Evolutionary conservation across 2,113 vertebrate genomes (phyloP).

Genomic region (Strigops habroptila): DNA sequence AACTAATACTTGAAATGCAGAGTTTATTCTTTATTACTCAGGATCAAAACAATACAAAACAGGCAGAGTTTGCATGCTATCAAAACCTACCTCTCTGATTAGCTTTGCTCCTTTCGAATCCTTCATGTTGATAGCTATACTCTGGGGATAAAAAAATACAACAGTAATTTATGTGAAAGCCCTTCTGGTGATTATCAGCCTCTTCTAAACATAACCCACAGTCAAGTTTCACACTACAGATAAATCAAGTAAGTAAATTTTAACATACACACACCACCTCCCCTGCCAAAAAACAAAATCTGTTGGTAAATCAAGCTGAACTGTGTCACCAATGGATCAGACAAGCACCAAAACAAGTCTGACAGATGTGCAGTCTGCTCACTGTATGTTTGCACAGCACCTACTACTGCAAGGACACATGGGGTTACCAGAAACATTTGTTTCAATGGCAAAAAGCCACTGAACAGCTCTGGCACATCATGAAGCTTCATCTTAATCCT

Average conservation of each 20-base stretch:
- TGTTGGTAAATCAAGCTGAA: neutral
- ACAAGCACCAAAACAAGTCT: neutral
- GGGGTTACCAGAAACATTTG: neutral
- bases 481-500: neutral
- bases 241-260: neutral
- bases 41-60: neutral
- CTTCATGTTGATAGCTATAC: constrained; percentile 91
- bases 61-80: neutral
- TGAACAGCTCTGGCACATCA: neutral
- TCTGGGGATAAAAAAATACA: constrained; percentile 74
- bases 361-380: neutral
- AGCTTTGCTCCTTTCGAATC: constrained; percentile 81
- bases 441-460: neutral
- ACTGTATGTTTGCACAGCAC: neutral
- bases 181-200: neutral
- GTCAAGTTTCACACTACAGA: neutral
- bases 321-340: neutral
- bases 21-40: neutral
- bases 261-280: neutral
- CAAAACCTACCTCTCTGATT: constrained; percentile 82
- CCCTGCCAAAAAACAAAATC: neutral
- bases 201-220: neutral
- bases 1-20: neutral
- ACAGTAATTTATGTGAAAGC: neutral
- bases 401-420: neutral